Evolutionary conservation across 1,140 invertebrate species (phyloP).

Genomic region (Pseudomyrmex sp.): DNA sequence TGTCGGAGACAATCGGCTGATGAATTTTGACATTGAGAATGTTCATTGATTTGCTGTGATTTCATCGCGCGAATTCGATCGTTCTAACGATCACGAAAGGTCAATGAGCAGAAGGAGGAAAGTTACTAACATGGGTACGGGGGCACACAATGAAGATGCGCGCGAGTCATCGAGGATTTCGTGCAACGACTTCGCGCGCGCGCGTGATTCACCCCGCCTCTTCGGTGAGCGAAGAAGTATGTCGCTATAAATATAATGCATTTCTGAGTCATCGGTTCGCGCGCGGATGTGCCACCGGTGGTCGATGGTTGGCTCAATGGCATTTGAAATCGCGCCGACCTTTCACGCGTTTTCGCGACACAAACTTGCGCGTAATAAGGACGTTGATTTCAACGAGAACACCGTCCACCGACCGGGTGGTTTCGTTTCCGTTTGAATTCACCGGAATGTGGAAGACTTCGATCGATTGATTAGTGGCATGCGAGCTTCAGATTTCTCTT

Average conservation of each 20-base stretch:
- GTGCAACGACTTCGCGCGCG: not conserved
- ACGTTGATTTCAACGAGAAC: not conserved
- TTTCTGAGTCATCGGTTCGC: slow-evolving; percentile 45
- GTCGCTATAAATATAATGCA: slow-evolving; percentile 58
- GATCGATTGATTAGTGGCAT: not conserved
- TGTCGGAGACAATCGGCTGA: too few species aligned
- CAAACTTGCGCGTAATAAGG: not conserved
- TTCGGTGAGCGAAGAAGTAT: slow-evolving; percentile 30
- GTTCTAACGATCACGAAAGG: not conserved
- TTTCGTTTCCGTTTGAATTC: slow-evolving; percentile 28
- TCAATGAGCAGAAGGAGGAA: slow-evolving; percentile 11
- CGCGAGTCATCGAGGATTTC: slow-evolving; percentile 36
- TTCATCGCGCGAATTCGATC: not conserved
- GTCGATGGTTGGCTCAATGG: slow-evolving; percentile 37
- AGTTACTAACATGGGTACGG: not conserved
- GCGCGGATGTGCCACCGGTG: slow-evolving; percentile 43
- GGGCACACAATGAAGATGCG: not conserved
- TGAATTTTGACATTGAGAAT: not conserved
- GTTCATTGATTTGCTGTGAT: not conserved
- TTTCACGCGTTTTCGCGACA: slow-evolving; percentile 36
- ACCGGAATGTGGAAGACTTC: not conserved
- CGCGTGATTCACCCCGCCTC: slow-evolving; percentile 56
- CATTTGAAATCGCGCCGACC: slow-evolving; percentile 45
- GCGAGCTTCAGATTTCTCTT: slow-evolving; percentile 31
- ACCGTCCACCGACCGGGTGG: not conserved